Evolutionary conservation across 2,888 invertebrate genomes (phyloP).

Genomic region (Tuta absoluta): DNA sequence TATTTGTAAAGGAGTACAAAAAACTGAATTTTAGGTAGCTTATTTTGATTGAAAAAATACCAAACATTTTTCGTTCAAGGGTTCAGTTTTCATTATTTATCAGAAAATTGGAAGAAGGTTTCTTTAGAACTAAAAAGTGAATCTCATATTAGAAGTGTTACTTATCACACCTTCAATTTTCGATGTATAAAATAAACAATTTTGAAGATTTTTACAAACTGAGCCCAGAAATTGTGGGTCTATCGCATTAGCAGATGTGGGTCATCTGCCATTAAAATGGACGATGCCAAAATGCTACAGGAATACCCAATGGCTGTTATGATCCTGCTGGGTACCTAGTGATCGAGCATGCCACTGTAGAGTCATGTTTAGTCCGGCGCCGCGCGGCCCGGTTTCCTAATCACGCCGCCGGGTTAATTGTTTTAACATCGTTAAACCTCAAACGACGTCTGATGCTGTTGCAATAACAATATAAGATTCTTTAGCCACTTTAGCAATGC

Average conservation of each 20-base stretch:
- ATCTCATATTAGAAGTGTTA: too few species aligned
- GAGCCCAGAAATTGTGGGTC: too few species aligned
- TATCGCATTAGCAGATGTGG: slow-evolving; percentile 38
- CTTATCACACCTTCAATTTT: too few species aligned
- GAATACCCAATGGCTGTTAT: neutral
- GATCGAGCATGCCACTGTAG: neutral
- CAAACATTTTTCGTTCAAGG: too few species aligned
- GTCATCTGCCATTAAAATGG: slow-evolving; percentile 27
- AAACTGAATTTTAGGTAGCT: neutral
- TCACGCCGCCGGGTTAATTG: slow-evolving; percentile 32
- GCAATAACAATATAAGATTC: slow-evolving; percentile 12
- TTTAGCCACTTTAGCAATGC: slow-evolving; percentile 10
- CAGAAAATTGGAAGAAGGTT: too few species aligned
- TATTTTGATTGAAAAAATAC: too few species aligned
- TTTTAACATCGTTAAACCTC: slow-evolving; percentile 27
- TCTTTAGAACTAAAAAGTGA: too few species aligned
- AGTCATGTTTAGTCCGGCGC: slow-evolving; percentile 26
- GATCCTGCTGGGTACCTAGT: neutral
- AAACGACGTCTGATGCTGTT: slow-evolving; percentile 11
- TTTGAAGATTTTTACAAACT: slow-evolving; percentile 5
- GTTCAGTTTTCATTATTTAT: too few species aligned
- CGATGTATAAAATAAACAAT: neutral
- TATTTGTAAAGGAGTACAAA: neutral
- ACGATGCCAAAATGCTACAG: slow-evolving; percentile 6
- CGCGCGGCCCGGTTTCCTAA: slow-evolving; percentile 30